Percentiles rank a stretch among this genome's conserved stretches.
These are phyloP conservation scores for Phaonia tiefii DNA, from an alignment of 2,888 invertebrate genomes.

Conservation along the genomic window DNA sequence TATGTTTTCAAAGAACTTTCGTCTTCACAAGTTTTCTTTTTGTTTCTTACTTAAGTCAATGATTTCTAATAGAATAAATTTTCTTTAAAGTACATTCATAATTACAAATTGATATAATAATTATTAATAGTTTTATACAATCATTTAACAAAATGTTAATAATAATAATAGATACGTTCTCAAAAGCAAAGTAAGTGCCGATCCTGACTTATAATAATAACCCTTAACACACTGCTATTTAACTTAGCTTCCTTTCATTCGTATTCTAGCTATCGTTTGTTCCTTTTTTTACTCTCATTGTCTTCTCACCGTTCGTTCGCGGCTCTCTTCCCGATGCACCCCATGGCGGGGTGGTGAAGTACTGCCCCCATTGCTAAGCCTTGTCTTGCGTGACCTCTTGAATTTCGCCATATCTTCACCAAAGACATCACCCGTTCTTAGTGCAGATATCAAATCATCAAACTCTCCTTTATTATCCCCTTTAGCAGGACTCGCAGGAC, in stretches of 20 bases:
- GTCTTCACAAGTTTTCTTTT: conserved; percentile 3
- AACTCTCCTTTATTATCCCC: conserved; percentile 89
- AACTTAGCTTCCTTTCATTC: too few species aligned
- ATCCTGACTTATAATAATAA: conserved; percentile 34
- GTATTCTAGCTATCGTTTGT: too few species aligned
- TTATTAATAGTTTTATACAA: conserved; percentile 25
- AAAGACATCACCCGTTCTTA: conserved; percentile 96
- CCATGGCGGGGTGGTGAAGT: conserved; percentile 84
- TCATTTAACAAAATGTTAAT: conserved; percentile 49
- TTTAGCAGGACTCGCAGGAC: conserved; percentile 81
- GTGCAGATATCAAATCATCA: conserved; percentile 96
- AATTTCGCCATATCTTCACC: conserved; percentile 98
- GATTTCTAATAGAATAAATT: conserved; percentile 36
- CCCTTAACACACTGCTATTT: background rate
- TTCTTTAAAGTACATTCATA: conserved; percentile 16
- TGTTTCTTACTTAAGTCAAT: conserved; percentile 16
- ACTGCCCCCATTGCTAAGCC: conserved; percentile 82
- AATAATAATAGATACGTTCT: conserved; percentile 41
- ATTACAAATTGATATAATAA: conserved; percentile 44
- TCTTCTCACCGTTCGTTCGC: conserved; percentile 83
- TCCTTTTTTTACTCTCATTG: conserved; percentile 70
- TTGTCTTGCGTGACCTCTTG: conserved; percentile 87
- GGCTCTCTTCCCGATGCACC: conserved; percentile 85
- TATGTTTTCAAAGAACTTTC: background rate
- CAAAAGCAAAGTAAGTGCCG: conserved; percentile 62